These are phyloP conservation scores for Germaria angustata DNA, from an alignment of 2,888 invertebrate genomes.

Conservation along the genomic window DNA sequence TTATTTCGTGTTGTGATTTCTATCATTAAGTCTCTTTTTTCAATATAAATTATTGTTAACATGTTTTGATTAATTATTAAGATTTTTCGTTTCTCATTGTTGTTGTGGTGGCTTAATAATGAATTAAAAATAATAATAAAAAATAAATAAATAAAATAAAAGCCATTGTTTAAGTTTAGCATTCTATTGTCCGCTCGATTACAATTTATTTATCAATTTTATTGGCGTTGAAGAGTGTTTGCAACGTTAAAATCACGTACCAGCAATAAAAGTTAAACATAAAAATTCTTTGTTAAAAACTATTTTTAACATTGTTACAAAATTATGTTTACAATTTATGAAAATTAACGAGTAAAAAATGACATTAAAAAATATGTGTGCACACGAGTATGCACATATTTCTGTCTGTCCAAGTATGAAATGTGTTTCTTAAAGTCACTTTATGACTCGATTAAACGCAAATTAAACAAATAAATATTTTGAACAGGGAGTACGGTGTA, in stretches of 20 bases:
- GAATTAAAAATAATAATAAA: constrained; percentile 1
- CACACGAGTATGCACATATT: too few relatives aligned
- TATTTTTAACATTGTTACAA: constrained; percentile 30
- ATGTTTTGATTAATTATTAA: constrained; percentile 60
- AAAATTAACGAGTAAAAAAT: constrained; percentile 20
- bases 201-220: not conserved
- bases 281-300: constrained; percentile 55
- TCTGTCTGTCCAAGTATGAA: not conserved
- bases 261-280: constrained; percentile 56
- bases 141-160: not conserved
- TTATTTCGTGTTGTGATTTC: constrained; percentile 17
- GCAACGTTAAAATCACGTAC: constrained; percentile 52
- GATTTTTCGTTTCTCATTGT: constrained; percentile 40
- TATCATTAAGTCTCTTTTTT: not conserved
- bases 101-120: not conserved
- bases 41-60: constrained; percentile 47
- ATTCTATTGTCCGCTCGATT: not conserved
- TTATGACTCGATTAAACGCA: constrained; percentile 32
- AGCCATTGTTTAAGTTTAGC: constrained; percentile 28
- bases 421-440: not conserved
- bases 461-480: constrained; percentile 16
- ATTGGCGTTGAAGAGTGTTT: not conserved
- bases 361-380: not conserved
- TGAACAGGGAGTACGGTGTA: not conserved
- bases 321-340: constrained; percentile 38